Base-by-base conservation (phyloP, 2,888 invertebrate species). In the Calameuta idolon region DNA sequence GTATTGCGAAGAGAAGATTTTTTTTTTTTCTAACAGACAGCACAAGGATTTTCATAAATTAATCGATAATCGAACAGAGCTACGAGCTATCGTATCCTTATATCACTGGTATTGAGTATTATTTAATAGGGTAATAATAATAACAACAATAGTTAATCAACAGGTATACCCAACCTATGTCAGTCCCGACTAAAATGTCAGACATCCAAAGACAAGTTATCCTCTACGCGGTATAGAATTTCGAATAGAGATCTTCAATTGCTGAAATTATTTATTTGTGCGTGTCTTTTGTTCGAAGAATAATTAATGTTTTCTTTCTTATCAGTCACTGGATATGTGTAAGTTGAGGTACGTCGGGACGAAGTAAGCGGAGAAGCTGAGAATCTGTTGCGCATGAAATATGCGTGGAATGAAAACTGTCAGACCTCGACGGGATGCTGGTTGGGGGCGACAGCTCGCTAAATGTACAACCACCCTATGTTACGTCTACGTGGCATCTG, bases 331-430 rank as follows among this genome's bases (percentile, higher is more conserved):
- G 9, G 23, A 15, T 55, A 23, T 0, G 55, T 55, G 23, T 9
- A 55, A 9, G 23, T 23, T 2, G 2, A 55, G 2, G 23, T 23
- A 55, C 23, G 55, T 76, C 69, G n/a, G 31, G 40, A 55, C 30
- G 74, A 74, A 79, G n/a, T 34, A 34, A 69, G 15, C 9, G 37
- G 31, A 33, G 69, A 37, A 34, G 35, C 31, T 31, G 33, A 69
- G 71, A 40, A 37, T 40, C 40, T 31, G 84, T 82, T 81, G 83
- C 82, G 80, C 85, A 84, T 87, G 87, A 87, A 87, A 84, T 87
- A 84, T 85, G 83, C 83, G 82, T 81, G 85, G 88, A 88, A 88
- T 88, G 87, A 88, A 88, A 88, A 88, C 87, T 88, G 87, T 87
- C 88, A 88, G 85, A 80, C 55, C 83, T 79, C 85, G 87, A 87